Conservation (phyloP, 2,888 invertebrate species). For the Spilosoma lubricipeda region DNA sequence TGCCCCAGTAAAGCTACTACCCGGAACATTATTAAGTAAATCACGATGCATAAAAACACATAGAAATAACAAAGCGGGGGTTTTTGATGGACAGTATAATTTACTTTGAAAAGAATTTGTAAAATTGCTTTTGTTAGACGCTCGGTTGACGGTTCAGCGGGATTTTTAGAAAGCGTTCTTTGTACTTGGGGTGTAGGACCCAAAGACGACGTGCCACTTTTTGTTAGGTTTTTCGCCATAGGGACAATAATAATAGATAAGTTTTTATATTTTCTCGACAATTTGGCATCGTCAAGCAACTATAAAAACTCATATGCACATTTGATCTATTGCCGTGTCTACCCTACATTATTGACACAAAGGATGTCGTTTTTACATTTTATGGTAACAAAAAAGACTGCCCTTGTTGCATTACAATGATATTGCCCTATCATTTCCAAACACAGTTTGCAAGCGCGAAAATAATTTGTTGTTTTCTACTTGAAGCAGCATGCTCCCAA, state of each 20-base stretch:
- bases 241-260: not conserved
- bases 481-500: conserved; percentile 1
- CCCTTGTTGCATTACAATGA: not conserved
- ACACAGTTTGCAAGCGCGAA: conserved; percentile 8
- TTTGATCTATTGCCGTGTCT: not conserved
- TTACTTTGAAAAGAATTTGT: conserved; percentile 63
- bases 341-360: not conserved
- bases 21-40: conserved; percentile 81
- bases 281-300: not conserved
- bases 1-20: conserved; percentile 74
- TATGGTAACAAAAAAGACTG: not conserved
- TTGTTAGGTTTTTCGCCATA: conserved; percentile 29
- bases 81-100: conserved; percentile 69
- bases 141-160: conserved; percentile 15
- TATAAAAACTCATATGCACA: not conserved
- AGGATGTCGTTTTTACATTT: not conserved
- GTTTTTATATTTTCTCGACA: not conserved
- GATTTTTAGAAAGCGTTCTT: conserved; percentile 38
- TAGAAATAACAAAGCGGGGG: conserved; percentile 68
- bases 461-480: conserved; percentile 11
- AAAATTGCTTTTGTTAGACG: conserved; percentile 59
- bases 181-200: conserved; percentile 37
- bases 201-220: conserved; percentile 25
- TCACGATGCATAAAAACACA: conserved; percentile 75
- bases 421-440: conserved; percentile 7